Percentiles rank a stretch among this genome's conserved stretches.
Evolutionary conservation across 2,888 invertebrate genomes (phyloP).

Genomic region (Acholoe squamosa): DNA sequence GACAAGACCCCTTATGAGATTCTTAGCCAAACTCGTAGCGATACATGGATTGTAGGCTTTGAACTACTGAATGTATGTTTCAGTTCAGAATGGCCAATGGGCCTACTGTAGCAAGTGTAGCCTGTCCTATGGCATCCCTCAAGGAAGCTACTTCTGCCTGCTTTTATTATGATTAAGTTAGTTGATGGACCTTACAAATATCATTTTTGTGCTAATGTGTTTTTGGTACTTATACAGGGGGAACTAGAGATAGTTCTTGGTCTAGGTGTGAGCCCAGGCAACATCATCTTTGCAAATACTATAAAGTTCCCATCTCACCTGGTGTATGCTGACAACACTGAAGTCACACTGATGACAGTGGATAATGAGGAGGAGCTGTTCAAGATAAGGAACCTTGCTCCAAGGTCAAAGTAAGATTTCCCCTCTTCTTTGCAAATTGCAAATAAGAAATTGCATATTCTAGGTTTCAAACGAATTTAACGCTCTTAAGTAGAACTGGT

Average conservation of each 20-base stretch:
- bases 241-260: not conserved
- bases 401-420: not conserved
- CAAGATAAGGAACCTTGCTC: not conserved
- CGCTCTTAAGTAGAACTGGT: not conserved
- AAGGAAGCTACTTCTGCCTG: not conserved
- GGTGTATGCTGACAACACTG: not conserved
- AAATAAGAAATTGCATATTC: not conserved
- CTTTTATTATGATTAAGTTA: not conserved
- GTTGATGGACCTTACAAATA: not conserved
- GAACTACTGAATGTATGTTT: not conserved
- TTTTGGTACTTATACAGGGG: not conserved
- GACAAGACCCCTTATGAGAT: too few species aligned
- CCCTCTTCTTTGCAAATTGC: not conserved
- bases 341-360: not conserved
- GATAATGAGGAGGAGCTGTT: slow-evolving; percentile 5
- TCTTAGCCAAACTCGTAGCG: not conserved
- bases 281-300: not conserved
- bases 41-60: not conserved
- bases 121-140: not conserved
- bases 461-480: not conserved
- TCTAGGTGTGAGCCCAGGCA: not conserved
- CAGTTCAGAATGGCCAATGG: not conserved
- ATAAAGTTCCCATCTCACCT: slow-evolving; percentile 7
- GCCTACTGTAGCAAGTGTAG: not conserved
- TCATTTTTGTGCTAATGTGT: not conserved